phyloP scores from a whole-genome alignment of 1,140 invertebrate species.

The Scaptodrosophila lebanonensis region DNA sequence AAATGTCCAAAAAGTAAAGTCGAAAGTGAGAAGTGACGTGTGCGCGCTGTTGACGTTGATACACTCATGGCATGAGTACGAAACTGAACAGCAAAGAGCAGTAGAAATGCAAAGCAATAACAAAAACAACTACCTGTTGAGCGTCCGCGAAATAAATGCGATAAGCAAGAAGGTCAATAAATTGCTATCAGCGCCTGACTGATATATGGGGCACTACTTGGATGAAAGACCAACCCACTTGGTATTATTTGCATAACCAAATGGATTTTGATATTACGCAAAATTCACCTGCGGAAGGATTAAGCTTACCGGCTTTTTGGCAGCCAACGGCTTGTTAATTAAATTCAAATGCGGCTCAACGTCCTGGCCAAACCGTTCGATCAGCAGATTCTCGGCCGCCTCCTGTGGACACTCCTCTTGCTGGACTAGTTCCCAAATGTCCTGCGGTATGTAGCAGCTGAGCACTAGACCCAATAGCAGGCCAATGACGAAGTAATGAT shows the following conservation, averaged over 20 bases:
- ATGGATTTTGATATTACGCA: too few relatives aligned
- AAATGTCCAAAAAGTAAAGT: conserved; percentile 46
- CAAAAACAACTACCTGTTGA: too few relatives aligned
- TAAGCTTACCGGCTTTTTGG: conserved; percentile 73
- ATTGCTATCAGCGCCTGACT: conserved; percentile 45
- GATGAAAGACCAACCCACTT: conserved; percentile 11
- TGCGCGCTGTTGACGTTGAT: too few relatives aligned
- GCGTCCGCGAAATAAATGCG: too few relatives aligned
- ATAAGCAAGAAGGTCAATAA: conserved; percentile 72
- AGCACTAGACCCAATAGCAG: conserved; percentile 64
- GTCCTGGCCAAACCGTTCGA: conserved; percentile 71
- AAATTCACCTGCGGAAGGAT: too few relatives aligned
- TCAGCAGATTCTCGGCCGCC: conserved; percentile 57
- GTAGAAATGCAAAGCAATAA: too few relatives aligned
- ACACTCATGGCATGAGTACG: too few relatives aligned
- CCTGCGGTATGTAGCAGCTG: conserved; percentile 65
- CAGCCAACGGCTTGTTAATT: conserved; percentile 74
- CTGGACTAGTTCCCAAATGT: conserved; percentile 63
- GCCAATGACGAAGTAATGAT: conserved; percentile 73
- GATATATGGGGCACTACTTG: conserved; percentile 37
- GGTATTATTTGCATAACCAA: conserved; percentile 12
- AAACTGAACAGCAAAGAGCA: too few relatives aligned
- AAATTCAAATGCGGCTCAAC: conserved; percentile 76
- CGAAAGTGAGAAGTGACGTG: conserved; percentile 40
- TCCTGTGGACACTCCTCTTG: conserved; percentile 74